These are phyloP conservation scores for Eunapius fragilis DNA, from an alignment of 37 sponge, comb jelly and placozoan genomes.

Conservation along the genomic window DNA sequence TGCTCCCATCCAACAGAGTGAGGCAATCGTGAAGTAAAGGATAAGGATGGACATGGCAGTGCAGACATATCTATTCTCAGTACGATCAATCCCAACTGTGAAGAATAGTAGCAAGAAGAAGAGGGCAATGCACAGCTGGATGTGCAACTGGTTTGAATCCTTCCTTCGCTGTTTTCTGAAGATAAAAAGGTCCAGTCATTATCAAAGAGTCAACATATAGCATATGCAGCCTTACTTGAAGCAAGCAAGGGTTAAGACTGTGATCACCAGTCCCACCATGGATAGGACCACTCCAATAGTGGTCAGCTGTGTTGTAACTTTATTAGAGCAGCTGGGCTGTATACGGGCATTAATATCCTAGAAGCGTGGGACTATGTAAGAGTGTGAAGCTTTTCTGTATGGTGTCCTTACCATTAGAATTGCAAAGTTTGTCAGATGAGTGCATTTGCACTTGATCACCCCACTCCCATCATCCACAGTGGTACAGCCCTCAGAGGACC, in stretches of 20 bases:
- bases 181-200: neutral
- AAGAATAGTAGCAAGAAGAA: conserved; percentile 53
- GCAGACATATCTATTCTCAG: conserved; percentile 36
- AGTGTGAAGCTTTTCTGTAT: too few relatives aligned
- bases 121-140: conserved; percentile 60
- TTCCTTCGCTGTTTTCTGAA: conserved; percentile 49
- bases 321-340: neutral
- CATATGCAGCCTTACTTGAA: conserved; percentile 61
- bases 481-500: conserved; percentile 48
- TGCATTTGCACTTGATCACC: conserved; percentile 45
- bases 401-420: conserved; percentile 66
- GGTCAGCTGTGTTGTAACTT: conserved; percentile 16
- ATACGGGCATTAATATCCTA: conserved; percentile 43
- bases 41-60: conserved; percentile 35
- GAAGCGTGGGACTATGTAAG: too few relatives aligned
- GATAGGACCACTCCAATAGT: conserved; percentile 46
- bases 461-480: neutral
- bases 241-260: conserved; percentile 36
- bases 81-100: conserved; percentile 54
- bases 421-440: conserved; percentile 75
- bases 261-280: conserved; percentile 44
- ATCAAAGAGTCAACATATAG: neutral
- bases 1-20: conserved; percentile 73
- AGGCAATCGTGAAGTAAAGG: conserved; percentile 59
- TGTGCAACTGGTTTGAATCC: conserved; percentile 59